A percentile compares a stretch with the other conserved stretches of the same genome.
Evolutionary conservation across 2,797 vertebrate genomes (phyloP).

Genomic region (Rhabdomys pumilio): DNA sequence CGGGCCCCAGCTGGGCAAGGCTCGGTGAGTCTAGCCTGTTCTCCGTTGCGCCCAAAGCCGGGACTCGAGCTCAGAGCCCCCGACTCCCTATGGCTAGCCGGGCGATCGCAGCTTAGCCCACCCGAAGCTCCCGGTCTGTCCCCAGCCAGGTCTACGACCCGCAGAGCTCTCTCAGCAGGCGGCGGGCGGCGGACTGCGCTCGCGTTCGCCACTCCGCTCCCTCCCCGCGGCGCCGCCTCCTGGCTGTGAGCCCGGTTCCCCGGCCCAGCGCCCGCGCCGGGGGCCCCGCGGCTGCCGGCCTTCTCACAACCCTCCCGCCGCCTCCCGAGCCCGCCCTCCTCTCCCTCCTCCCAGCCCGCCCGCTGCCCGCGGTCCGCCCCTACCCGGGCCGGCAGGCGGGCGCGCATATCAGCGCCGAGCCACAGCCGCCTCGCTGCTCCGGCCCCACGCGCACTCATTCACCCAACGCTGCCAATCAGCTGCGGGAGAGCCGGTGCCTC

Average conservation of each 20-base stretch:
- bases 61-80: neutral
- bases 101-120: neutral
- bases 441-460: slow-evolving; percentile 66
- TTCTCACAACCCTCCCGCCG: slow-evolving; percentile 49
- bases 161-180: slow-evolving; percentile 57
- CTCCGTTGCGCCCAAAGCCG: neutral
- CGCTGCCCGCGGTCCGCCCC: slow-evolving; percentile 29
- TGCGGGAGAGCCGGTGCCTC: slow-evolving; percentile 19
- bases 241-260: slow-evolving; percentile 57
- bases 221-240: slow-evolving; percentile 75
- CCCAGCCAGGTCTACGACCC: neutral
- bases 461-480: slow-evolving; percentile 62
- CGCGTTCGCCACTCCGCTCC: slow-evolving; percentile 31
- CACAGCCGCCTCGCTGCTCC: neutral
- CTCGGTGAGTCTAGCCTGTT: slow-evolving; percentile 7
- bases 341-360: slow-evolving; percentile 15
- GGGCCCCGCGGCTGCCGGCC: slow-evolving; percentile 63
- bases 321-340: slow-evolving; percentile 4
- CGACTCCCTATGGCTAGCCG: neutral
- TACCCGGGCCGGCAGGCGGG: neutral
- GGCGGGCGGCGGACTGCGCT: neutral
- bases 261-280: slow-evolving; percentile 64
- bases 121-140: neutral
- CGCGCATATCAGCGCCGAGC: slow-evolving; percentile 45
- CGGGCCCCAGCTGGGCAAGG: slow-evolving; percentile 21